These are phyloP conservation scores for Brenthis daphne DNA, from an alignment of 2,888 invertebrate genomes.

Conservation along the genomic window DNA sequence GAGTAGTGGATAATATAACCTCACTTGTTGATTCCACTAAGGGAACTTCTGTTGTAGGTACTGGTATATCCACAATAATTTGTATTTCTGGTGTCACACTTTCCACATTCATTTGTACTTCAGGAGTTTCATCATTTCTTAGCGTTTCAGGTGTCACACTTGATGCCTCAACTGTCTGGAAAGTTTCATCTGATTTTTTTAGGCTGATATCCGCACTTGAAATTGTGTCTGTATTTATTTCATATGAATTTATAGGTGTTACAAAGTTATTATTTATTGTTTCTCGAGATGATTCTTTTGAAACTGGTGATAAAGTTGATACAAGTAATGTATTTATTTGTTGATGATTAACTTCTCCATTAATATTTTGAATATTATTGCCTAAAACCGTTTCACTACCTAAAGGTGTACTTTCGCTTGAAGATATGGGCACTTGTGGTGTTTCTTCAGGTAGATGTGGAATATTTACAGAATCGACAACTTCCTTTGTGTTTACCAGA, in stretches of 20 bases:
- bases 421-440: conserved; percentile 29
- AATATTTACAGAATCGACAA: conserved; percentile 30
- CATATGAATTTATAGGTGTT: neutral
- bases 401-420: neutral
- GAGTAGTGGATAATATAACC: conserved; percentile 12
- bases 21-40: conserved; percentile 40
- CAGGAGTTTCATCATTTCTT: neutral
- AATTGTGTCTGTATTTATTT: conserved; percentile 5
- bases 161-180: neutral
- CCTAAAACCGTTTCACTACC: conserved; percentile 10
- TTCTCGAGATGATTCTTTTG: conserved; percentile 9
- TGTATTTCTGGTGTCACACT: conserved; percentile 8
- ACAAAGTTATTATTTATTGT: neutral
- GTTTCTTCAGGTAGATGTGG: conserved; percentile 35
- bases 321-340: conserved; percentile 13
- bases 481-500: conserved; percentile 41
- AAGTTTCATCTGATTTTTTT: neutral
- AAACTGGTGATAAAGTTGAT: neutral
- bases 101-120: neutral
- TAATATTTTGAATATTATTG: conserved; percentile 26
- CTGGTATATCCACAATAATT: conserved; percentile 36
- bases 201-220: conserved; percentile 3
- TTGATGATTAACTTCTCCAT: conserved; percentile 21
- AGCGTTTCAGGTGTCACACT: neutral
- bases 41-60: conserved; percentile 6